A percentile compares a stretch with the other conserved stretches of the same genome.
Conservation (phyloP, 1,140 invertebrate species). For the Campoletis sonorensis region DNA sequence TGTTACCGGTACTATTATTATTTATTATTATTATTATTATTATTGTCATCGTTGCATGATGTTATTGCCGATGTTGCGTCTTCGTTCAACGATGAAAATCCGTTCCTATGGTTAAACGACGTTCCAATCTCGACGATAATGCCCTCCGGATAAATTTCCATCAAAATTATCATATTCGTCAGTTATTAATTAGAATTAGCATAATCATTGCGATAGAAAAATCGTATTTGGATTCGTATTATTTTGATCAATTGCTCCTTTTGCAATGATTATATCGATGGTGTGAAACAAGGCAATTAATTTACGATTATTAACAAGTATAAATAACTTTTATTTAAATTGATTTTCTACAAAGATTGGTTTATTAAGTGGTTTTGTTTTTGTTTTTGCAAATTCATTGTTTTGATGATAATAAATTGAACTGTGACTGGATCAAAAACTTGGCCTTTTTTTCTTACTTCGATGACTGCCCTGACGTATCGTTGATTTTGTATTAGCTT, state of each 20-base stretch:
- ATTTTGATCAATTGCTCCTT: too few relatives aligned
- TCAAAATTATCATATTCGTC: slow-evolving; percentile 8
- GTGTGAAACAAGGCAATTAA: too few relatives aligned
- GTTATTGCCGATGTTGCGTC: not conserved
- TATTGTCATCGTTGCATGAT: not conserved
- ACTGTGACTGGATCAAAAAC: too few relatives aligned
- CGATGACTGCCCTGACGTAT: not conserved
- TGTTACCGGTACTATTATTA: not conserved
- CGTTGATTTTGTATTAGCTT: not conserved
- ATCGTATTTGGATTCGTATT: not conserved
- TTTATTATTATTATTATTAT: not conserved
- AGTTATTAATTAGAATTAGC: not conserved
- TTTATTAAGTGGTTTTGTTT: too few relatives aligned
- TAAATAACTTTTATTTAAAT: too few relatives aligned
- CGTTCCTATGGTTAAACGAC: not conserved
- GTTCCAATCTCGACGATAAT: not conserved
- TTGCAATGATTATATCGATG: too few relatives aligned
- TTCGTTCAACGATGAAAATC: not conserved
- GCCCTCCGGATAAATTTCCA: not conserved
- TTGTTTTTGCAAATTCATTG: too few relatives aligned
- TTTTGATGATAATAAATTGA: too few relatives aligned
- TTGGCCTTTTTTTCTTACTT: not conserved
- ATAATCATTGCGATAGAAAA: not conserved
- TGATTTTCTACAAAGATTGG: too few relatives aligned
- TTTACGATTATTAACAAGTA: too few relatives aligned